phyloP scores from a whole-genome alignment of 2,797 vertebrate genomes.

The Gambusia yucatana region DNA sequence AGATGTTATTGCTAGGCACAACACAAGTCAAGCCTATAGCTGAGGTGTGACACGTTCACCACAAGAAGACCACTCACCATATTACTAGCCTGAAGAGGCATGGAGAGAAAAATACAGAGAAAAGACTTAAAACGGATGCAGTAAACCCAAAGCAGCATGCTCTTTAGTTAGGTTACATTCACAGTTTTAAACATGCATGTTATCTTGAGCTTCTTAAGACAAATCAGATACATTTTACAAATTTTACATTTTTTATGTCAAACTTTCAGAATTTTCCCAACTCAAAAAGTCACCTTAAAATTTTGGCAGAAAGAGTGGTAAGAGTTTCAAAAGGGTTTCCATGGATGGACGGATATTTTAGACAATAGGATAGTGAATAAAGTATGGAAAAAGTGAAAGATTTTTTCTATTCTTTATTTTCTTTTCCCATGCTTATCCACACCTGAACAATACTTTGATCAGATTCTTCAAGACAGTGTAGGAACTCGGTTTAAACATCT shows the following conservation, averaged over 20 bases:
- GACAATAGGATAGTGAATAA: background rate
- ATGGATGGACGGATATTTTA: background rate
- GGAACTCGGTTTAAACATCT: background rate
- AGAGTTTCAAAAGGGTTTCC: background rate
- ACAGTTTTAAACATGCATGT: background rate
- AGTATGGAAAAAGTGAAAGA: background rate
- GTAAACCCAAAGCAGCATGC: constrained; percentile 31
- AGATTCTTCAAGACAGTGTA: background rate
- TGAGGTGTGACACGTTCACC: constrained; percentile 30
- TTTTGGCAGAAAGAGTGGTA: background rate
- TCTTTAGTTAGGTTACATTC: constrained; percentile 23
- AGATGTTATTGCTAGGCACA: constrained; percentile 28
- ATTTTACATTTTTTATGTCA: background rate
- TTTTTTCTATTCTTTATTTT: background rate
- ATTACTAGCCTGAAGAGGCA: constrained; percentile 97
- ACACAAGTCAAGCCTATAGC: constrained; percentile 27
- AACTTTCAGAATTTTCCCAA: background rate
- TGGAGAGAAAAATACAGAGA: constrained; percentile 83
- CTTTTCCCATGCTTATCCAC: background rate
- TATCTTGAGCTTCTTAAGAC: background rate
- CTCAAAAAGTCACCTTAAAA: background rate
- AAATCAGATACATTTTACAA: background rate
- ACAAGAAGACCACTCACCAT: constrained; percentile 92
- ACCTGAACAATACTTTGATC: background rate
- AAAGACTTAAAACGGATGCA: constrained; percentile 40